phyloP scores from a whole-genome alignment of 2,113 vertebrate species.

The Psittacus erithacus region DNA sequence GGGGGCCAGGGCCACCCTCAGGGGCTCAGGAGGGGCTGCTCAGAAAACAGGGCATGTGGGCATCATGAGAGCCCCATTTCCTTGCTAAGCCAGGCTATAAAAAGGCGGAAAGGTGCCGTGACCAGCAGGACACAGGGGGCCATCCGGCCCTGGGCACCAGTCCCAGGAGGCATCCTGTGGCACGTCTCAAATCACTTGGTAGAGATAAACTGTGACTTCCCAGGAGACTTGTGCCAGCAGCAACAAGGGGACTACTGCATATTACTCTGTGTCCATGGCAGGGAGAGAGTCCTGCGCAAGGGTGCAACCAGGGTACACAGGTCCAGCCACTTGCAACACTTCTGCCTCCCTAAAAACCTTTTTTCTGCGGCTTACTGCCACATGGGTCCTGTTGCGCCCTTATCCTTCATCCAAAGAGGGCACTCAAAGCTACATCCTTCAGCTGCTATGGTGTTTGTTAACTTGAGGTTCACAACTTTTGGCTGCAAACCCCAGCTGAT shows the following conservation, averaged over 20 bases:
- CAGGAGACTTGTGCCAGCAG: neutral
- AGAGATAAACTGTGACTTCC: constrained; percentile 7
- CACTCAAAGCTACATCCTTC: neutral
- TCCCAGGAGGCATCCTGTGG: neutral
- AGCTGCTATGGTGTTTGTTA: neutral
- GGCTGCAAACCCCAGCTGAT: neutral
- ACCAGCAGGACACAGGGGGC: neutral
- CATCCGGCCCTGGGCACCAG: neutral
- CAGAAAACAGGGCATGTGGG: neutral
- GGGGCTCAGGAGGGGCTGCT: neutral
- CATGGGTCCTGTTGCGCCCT: neutral
- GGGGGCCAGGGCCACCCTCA: neutral
- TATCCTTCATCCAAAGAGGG: neutral
- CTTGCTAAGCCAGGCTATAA: constrained; percentile 4
- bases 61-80: neutral
- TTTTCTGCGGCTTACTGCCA: neutral
- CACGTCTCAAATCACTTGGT: constrained; percentile 29
- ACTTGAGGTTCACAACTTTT: neutral
- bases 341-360: neutral
- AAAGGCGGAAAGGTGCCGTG: neutral
- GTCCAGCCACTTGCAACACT: neutral
- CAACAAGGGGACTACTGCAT: neutral
- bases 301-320: rapidly evolving
- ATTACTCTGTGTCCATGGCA: rapidly evolving
- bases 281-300: neutral